These are phyloP conservation scores for Hemibagrus guttatus DNA, from an alignment of 2,797 vertebrate genomes.

Conservation along the genomic window DNA sequence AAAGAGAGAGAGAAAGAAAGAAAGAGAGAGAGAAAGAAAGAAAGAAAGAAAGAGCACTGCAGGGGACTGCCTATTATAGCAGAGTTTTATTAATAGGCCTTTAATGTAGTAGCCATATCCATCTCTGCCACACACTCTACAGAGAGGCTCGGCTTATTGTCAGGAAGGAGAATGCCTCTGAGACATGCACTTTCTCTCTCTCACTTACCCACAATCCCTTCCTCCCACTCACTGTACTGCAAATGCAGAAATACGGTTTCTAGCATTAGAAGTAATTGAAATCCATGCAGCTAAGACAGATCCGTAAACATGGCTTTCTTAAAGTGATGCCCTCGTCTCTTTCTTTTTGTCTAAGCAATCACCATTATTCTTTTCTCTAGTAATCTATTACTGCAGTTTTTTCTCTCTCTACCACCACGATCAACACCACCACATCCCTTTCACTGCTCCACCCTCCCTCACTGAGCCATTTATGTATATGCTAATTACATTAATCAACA, in stretches of 20 bases:
- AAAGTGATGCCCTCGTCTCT: constrained; percentile 71
- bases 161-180: constrained; percentile 75
- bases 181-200: constrained; percentile 50
- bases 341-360: constrained; percentile 59
- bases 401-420: no score
- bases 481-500: constrained; percentile 66
- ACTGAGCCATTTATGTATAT: constrained; percentile 57
- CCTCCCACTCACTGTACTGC: neutral
- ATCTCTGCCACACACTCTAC: constrained; percentile 50
- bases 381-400: constrained; percentile 33
- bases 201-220: constrained; percentile 2
- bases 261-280: constrained; percentile 25
- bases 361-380: constrained; percentile 52
- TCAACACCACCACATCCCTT: constrained; percentile 2
- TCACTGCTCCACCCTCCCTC: constrained; percentile 17
- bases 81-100: constrained; percentile 77
- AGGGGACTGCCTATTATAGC: constrained; percentile 74
- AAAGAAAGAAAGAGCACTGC: constrained; percentile 61
- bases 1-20: constrained; percentile 33
- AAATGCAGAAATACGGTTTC: constrained; percentile 9
- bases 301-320: constrained; percentile 72
- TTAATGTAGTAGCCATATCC: constrained; percentile 47
- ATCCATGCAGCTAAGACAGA: constrained; percentile 8
- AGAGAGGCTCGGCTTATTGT: constrained; percentile 67
- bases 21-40: neutral